Evolutionary conservation across 2,888 invertebrate genomes (phyloP).

Genomic region (Oligia fasciuncula): DNA sequence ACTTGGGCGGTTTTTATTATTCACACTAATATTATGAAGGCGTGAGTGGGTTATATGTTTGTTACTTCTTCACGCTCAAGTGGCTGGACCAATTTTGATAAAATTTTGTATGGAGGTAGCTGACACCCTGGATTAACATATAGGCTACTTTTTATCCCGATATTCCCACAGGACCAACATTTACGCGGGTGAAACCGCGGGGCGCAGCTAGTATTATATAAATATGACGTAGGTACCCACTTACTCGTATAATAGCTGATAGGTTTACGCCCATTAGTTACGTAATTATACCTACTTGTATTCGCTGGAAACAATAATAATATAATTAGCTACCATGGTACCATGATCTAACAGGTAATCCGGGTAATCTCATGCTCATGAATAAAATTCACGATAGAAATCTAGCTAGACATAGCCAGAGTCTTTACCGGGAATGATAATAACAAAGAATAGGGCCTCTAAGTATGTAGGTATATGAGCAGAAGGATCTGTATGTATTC

Average conservation of each 20-base stretch:
- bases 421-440: background rate
- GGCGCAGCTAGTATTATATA: background rate
- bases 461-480: background rate
- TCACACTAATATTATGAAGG: no score
- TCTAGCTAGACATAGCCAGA: background rate
- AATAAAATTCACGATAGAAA: background rate
- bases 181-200: no score
- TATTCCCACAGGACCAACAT: no score
- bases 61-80: no score
- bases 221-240: background rate
- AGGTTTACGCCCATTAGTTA: slow-evolving; percentile 43
- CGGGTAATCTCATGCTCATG: background rate
- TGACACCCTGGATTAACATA: no score
- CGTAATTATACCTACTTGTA: background rate
- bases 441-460: background rate
- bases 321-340: background rate
- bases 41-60: no score
- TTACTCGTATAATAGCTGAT: slow-evolving; percentile 4
- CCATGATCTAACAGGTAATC: background rate
- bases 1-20: background rate
- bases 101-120: no score
- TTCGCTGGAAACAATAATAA: background rate
- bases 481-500: background rate
- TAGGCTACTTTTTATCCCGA: no score
- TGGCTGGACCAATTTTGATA: no score